Evolutionary conservation across 1,140 invertebrate genomes (phyloP), one percentile per base, ranked within the genome.

Genomic region (Drosophila santomea): DNA sequence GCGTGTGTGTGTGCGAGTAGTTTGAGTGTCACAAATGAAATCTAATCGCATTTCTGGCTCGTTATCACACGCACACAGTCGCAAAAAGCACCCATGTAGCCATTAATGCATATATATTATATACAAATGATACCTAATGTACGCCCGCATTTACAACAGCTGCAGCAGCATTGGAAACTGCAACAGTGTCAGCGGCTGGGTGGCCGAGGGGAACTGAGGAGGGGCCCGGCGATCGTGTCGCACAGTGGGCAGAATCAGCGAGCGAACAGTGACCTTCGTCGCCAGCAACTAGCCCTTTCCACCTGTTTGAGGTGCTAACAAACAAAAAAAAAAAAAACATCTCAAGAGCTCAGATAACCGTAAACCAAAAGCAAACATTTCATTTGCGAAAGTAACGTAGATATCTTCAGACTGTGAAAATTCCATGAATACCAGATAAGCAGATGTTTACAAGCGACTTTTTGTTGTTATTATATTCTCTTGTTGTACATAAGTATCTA

Each of bases 11-110:
- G 32, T 80, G 15, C 71, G 55, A 43, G 48, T 55, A 57, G 61
- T 64, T 59, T 61, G 55, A 69, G 60, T 66, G 80, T 47, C 80
- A 64, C 75, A 74, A 76, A 79, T 83, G 76, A 83, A 86, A 86
- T 86, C 83, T 86, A 86, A 86, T 86, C 83, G 52, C 72, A 73
- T 72, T 86, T 74, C 60, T 60, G 79, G 63, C 61, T 82, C 50
- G 79, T 81, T 81, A 81, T 81, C 79, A 81, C 54, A 80, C 52
- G 39, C 71, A 74, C 71, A 64, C 68, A 78, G 28, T 15, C 36
- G 8, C 45, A 58, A 11, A 20, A 36, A 43, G 38, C 75, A 61
- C 51, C 55, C 25, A 56, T 44, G 17, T 10, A 20, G 41, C 48
- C 51, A 51, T 28, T 44, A 44, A 48, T 45, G 47, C 36, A 12